These are phyloP conservation scores for Ectropis crepuscularia DNA, from an alignment of 2,888 invertebrate genomes.

Conservation along the genomic window DNA sequence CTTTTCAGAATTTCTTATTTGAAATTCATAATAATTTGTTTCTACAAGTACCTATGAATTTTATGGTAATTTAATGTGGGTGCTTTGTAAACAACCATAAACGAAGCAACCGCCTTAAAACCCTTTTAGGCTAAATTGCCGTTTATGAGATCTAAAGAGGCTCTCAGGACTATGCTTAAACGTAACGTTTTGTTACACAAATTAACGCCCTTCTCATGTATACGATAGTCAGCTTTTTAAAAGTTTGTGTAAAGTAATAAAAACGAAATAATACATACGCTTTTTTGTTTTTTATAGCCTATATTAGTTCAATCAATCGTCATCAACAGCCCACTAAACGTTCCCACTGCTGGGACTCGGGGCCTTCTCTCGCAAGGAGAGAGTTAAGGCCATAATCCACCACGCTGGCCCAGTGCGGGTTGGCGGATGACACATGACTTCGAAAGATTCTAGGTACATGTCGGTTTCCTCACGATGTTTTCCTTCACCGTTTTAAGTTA, in stretches of 20 bases:
- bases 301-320: too few relatives aligned
- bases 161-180: constrained; percentile 1
- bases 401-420: too few relatives aligned
- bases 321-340: too few relatives aligned
- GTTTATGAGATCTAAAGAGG: constrained; percentile 6
- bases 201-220: neutral
- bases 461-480: too few relatives aligned
- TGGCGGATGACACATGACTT: too few relatives aligned
- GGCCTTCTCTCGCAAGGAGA: too few relatives aligned
- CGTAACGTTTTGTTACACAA: neutral
- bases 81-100: neutral
- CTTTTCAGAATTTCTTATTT: neutral
- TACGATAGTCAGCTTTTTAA: neutral
- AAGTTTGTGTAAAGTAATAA: neutral
- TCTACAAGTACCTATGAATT: neutral
- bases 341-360: too few relatives aligned
- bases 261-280: too few relatives aligned
- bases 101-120: neutral
- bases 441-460: too few relatives aligned
- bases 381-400: too few relatives aligned
- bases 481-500: too few relatives aligned
- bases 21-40: neutral
- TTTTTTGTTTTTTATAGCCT: too few relatives aligned
- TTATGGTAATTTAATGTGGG: neutral
- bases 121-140: constrained; percentile 1